Conservation (phyloP, 2,797 vertebrate species). For the Pantherophis alleghaniensis region DNA sequence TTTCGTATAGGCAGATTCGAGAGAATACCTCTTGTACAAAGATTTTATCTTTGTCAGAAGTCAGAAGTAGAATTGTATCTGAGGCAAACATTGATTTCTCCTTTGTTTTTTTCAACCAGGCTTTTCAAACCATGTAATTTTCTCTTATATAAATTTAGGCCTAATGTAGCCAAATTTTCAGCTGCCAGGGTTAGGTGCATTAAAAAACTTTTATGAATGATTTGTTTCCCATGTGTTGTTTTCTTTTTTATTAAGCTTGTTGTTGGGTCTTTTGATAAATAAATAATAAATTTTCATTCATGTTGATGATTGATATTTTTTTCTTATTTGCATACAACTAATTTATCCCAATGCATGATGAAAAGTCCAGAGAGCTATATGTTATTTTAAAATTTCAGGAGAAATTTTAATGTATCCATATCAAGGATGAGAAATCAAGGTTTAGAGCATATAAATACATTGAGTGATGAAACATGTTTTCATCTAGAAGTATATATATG, state of each 20-base stretch:
- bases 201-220: not conserved
- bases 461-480: not conserved
- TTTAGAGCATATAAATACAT: not conserved
- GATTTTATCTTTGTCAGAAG: not conserved
- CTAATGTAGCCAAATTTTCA: not conserved
- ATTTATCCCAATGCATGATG: not conserved
- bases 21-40: not conserved
- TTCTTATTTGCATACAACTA: not conserved
- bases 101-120: not conserved
- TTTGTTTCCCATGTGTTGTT: not conserved
- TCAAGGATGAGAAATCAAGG: not conserved
- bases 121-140: not conserved
- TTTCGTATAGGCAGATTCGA: not conserved
- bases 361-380: not conserved
- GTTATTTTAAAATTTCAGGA: not conserved
- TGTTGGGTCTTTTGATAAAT: not conserved
- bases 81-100: not conserved
- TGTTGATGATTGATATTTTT: not conserved
- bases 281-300: not conserved
- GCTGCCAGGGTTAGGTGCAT: not conserved
- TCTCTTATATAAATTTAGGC: not conserved
- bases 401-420: not conserved
- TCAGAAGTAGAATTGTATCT: not conserved
- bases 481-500: not conserved
- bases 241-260: not conserved